phyloP scores from a whole-genome alignment of 2,797 vertebrate genomes.

The Siniperca undulata region DNA sequence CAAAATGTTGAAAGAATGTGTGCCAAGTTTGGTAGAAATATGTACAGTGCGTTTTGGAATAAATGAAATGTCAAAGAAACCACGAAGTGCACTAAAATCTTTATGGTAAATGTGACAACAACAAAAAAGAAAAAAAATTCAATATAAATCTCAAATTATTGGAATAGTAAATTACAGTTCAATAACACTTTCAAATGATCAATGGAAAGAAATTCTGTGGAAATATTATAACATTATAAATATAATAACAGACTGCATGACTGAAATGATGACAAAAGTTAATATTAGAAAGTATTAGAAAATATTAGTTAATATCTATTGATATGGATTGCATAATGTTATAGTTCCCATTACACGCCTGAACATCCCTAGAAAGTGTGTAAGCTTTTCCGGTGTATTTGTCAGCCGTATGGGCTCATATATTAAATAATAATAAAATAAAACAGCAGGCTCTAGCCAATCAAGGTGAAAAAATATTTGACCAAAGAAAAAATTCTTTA shows the following conservation, averaged over 20 bases:
- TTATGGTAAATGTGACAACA: neutral
- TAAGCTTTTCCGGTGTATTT: neutral
- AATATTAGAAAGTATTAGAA: neutral
- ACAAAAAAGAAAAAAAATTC: neutral
- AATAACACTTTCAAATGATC: neutral
- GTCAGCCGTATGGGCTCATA: neutral
- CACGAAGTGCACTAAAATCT: neutral
- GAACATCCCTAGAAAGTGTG: neutral
- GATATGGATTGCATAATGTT: neutral
- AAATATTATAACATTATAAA: neutral
- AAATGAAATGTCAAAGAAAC: conserved; percentile 9
- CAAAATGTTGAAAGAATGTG: conserved; percentile 36
- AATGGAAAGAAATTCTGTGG: neutral
- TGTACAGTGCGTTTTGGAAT: neutral
- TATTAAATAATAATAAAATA: neutral
- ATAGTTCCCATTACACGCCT: neutral
- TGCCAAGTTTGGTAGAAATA: conserved; percentile 13
- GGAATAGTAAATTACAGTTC: neutral
- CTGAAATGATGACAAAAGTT: neutral
- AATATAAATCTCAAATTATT: neutral
- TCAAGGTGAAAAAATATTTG: neutral
- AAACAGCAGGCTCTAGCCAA: neutral
- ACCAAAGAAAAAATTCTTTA: neutral
- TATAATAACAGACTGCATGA: neutral
- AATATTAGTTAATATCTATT: neutral